These are phyloP conservation scores for Calephelis nemesis DNA, from an alignment of 1,140 invertebrate species.

Conservation along the genomic window DNA sequence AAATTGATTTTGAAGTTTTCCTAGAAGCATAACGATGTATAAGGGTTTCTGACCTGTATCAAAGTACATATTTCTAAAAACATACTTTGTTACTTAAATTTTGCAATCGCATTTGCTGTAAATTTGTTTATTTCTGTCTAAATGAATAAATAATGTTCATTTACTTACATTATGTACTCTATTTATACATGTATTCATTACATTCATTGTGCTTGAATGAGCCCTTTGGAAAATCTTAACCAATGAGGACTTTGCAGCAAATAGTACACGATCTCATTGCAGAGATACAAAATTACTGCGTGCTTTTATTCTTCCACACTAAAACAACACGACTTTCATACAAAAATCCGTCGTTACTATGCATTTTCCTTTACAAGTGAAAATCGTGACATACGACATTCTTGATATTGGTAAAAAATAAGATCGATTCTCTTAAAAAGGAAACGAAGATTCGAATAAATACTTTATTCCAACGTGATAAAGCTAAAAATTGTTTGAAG, in stretches of 20 bases:
- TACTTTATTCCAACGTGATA: conserved; percentile 19
- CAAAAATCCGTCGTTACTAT: conserved; percentile 28
- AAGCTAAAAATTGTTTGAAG: conserved; percentile 35
- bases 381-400: conserved; percentile 39
- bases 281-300: conserved; percentile 61
- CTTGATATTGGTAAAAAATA: conserved; percentile 33
- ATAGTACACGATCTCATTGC: conserved; percentile 50
- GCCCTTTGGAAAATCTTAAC: conserved; percentile 45
- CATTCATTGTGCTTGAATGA: background rate
- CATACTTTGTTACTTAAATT: too few species aligned
- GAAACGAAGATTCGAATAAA: conserved; percentile 21
- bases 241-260: conserved; percentile 46
- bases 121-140: too few species aligned
- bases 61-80: too few species aligned
- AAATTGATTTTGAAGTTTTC: too few species aligned
- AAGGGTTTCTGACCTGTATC: too few species aligned
- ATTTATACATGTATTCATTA: background rate
- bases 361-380: conserved; percentile 29
- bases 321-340: conserved; percentile 23
- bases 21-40: too few species aligned
- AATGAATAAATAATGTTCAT: too few species aligned
- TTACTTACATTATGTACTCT: too few species aligned
- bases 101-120: too few species aligned
- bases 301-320: conserved; percentile 33
- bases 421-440: conserved; percentile 75